A percentile compares a stretch with the other conserved stretches of the same genome.
phyloP scores from a whole-genome alignment of 1,140 invertebrate species.

The Euschistus heros region DNA sequence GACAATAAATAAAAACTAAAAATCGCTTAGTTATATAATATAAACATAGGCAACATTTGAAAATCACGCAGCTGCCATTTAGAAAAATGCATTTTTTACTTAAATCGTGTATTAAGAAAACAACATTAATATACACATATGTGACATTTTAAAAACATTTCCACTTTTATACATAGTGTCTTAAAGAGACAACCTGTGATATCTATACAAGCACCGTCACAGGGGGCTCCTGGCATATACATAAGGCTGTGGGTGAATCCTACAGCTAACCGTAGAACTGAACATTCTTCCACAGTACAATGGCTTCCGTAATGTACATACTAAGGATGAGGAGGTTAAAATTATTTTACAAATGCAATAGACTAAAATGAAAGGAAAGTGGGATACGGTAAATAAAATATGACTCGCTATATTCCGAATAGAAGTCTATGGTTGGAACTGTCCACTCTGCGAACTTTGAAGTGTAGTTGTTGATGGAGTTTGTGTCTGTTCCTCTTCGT shows the following conservation, averaged over 20 bases:
- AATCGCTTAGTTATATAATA: constrained; percentile 18
- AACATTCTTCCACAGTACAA: neutral
- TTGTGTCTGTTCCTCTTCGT: constrained; percentile 9
- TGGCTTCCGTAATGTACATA: constrained; percentile 3
- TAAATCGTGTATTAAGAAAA: constrained; percentile 17
- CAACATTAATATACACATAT: constrained; percentile 24
- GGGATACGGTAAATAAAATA: no score
- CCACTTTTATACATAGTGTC: constrained; percentile 15
- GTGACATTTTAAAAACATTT: constrained; percentile 17
- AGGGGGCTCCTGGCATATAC: neutral
- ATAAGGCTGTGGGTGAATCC: constrained; percentile 1
- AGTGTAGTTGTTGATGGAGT: constrained; percentile 1
- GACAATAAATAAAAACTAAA: constrained; percentile 24
- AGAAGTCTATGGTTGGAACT: constrained; percentile 6
- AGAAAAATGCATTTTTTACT: constrained; percentile 17
- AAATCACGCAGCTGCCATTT: constrained; percentile 14
- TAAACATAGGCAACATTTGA: constrained; percentile 20
- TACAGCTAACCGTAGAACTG: constrained; percentile 11
- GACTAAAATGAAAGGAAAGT: neutral
- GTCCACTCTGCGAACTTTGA: constrained; percentile 4
- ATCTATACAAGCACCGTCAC: constrained; percentile 21
- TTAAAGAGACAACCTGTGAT: constrained; percentile 21
- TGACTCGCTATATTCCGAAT: no score
- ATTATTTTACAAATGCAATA: constrained; percentile 1
- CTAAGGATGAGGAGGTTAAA: neutral